Evolutionary conservation across 2,113 vertebrate species (phyloP).

Genomic region (Oostethus manadensis): DNA sequence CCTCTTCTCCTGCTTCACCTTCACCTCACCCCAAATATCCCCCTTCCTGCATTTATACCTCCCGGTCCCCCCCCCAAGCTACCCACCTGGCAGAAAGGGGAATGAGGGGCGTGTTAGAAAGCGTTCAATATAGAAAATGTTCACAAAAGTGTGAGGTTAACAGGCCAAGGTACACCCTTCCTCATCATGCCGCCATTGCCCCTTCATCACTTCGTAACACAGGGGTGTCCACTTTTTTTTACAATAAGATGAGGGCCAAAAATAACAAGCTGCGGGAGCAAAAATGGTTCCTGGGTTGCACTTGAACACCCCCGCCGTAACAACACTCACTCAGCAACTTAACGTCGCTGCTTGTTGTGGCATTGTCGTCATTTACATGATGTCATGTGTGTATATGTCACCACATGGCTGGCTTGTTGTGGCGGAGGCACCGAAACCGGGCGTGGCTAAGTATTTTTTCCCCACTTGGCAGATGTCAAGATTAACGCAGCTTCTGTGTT

Average conservation of each 20-base stretch:
- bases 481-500: too few relatives aligned
- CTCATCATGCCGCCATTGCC: too few relatives aligned
- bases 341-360: slow-evolving; percentile 23
- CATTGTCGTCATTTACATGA: slow-evolving; percentile 42
- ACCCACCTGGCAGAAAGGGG: slow-evolving; percentile 35
- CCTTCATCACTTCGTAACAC: too few relatives aligned
- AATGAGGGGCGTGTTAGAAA: slow-evolving; percentile 22
- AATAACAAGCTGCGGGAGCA: too few relatives aligned
- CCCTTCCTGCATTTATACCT: background rate
- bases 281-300: too few relatives aligned
- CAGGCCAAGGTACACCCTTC: too few relatives aligned
- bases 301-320: too few relatives aligned
- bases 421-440: background rate
- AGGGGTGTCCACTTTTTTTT: too few relatives aligned
- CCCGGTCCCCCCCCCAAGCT: slow-evolving; percentile 17
- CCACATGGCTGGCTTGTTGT: slow-evolving; percentile 5
- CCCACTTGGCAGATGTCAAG: too few relatives aligned
- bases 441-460: background rate
- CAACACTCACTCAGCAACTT: slow-evolving; percentile 3
- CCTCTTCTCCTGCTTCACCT: slow-evolving; percentile 15
- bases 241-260: too few relatives aligned
- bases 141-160: too few relatives aligned
- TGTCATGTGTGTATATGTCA: slow-evolving; percentile 25
- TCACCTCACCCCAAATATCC: background rate
- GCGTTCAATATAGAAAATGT: background rate